Evolutionary conservation across 2,113 vertebrate species (phyloP), one percentile per base, ranked within the genome.

Genomic region (Urocynchramus pylzowi): DNA sequence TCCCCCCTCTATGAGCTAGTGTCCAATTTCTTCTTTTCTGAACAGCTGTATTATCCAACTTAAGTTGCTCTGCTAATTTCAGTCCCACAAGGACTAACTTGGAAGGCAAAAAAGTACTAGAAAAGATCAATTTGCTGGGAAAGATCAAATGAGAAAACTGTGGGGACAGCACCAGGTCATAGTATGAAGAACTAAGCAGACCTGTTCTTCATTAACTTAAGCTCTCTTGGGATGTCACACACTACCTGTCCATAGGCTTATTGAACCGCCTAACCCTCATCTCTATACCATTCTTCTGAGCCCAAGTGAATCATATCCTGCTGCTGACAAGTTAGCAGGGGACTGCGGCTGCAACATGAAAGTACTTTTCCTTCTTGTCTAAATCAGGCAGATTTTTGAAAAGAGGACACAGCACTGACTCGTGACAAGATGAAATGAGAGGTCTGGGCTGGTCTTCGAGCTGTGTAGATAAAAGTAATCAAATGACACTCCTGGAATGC

Each of bases 401-500:
- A 98, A 98, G 97, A 98, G 96, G 96, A 98, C 98, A 97, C 97
- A 97, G 97, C 97, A 97, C 95, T 98, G 98, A 98, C 98, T 98
- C 90, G 94, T 98, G 98, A 99, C 98, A 98, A 98, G 98, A 98
- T 98, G 98, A 98, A 98, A 98, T 97, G 97, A 98, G 97, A 98
- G 98, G 98, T 98, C 98, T 98, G 97, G 97, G 97, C 98, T 96
- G 94, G 97, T 98, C 98, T 98, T 97, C 97, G 93, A 98, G 97
- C 97, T 98, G 96, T 96, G 96, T 96, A 99, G 98, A 99, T 99
- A 99, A 99, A 99, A 98, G 98, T 98, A 98, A 99, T 99, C 98
- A 99, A 99, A 99, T 99, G 98, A 99, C 99, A 99, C 98, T 98
- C 96, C 97, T 98, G 99, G 98, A 99, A 99, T 99, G 98, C 99